These are phyloP conservation scores for Girardinichthys multiradiatus DNA, from an alignment of 2,113 vertebrate genomes.

Conservation along the genomic window DNA sequence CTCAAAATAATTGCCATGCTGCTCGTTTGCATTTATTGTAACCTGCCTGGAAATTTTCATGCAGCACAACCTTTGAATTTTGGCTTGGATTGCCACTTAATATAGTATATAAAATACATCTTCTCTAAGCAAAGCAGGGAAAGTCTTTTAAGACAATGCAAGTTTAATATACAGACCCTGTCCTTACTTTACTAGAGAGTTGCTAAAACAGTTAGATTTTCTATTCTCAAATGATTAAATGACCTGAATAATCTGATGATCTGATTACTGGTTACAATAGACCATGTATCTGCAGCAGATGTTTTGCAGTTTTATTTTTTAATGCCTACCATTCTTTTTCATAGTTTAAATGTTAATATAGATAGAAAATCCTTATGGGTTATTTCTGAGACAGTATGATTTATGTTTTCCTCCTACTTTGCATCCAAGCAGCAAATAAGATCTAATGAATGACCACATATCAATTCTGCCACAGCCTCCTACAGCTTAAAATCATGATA, in stretches of 20 bases:
- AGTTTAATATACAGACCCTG: conserved; percentile 35
- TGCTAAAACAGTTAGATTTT: conserved; percentile 27
- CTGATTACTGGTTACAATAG: conserved; percentile 29
- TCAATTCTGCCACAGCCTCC: conserved; percentile 7
- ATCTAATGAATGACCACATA: neutral
- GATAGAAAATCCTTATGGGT: neutral
- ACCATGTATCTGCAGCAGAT: conserved; percentile 3
- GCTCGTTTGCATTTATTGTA: conserved; percentile 5
- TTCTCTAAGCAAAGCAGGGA: neutral
- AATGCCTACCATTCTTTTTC: neutral
- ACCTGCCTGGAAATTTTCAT: neutral
- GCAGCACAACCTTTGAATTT: neutral
- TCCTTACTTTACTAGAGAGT: conserved; percentile 32
- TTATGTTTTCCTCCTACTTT: neutral
- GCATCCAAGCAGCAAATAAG: neutral
- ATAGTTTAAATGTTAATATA: neutral
- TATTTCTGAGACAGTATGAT: neutral
- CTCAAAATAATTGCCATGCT: conserved; percentile 26
- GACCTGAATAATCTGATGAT: conserved; percentile 42
- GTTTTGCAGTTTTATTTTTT: conserved; percentile 31
- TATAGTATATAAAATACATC: neutral
- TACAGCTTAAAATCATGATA: conserved; percentile 2
- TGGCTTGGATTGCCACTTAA: neutral
- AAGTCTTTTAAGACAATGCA: conserved; percentile 25
- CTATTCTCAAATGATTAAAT: conserved; percentile 53